Conservation (phyloP, 2,888 invertebrate species). For the Ennomos quercinarius region DNA sequence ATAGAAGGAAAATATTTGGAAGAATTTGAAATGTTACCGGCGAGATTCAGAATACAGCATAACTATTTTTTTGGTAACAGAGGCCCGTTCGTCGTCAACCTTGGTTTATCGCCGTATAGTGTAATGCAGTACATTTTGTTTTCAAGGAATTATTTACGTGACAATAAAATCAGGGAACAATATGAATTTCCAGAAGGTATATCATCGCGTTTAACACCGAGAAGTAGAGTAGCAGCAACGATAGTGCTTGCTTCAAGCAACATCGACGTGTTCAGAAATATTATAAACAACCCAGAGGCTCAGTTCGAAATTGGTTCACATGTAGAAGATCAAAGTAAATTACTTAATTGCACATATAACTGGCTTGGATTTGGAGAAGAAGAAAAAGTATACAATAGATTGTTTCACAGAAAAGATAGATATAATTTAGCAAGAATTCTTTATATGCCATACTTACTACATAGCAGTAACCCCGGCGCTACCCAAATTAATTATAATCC, state of each 20-base stretch:
- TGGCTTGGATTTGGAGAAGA: constrained; percentile 94
- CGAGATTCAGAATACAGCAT: constrained; percentile 90
- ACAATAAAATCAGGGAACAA: constrained; percentile 94
- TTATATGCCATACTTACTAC: constrained; percentile 95
- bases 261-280: constrained; percentile 94
- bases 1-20: constrained; percentile 87
- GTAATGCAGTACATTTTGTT: constrained; percentile 92
- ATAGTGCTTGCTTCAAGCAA: constrained; percentile 97
- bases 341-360: constrained; percentile 97
- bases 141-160: constrained; percentile 93
- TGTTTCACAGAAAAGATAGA: constrained; percentile 95
- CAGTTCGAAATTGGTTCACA: constrained; percentile 98
- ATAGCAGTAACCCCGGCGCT: constrained; percentile 95
- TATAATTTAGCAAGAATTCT: constrained; percentile 97
- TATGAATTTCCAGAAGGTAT: constrained; percentile 89
- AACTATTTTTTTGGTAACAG: constrained; percentile 96
- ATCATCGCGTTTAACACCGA: constrained; percentile 91
- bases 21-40: constrained; percentile 91
- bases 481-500: constrained; percentile 92
- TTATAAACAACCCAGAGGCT: constrained; percentile 95
- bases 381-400: constrained; percentile 89
- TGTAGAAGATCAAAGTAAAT: constrained; percentile 96
- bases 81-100: constrained; percentile 94
- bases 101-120: constrained; percentile 95
- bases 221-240: constrained; percentile 96